Percentiles rank a stretch among this genome's conserved stretches.
phyloP scores from a whole-genome alignment of 1,140 invertebrate species.

The Meloidogyne chitwoodi region DNA sequence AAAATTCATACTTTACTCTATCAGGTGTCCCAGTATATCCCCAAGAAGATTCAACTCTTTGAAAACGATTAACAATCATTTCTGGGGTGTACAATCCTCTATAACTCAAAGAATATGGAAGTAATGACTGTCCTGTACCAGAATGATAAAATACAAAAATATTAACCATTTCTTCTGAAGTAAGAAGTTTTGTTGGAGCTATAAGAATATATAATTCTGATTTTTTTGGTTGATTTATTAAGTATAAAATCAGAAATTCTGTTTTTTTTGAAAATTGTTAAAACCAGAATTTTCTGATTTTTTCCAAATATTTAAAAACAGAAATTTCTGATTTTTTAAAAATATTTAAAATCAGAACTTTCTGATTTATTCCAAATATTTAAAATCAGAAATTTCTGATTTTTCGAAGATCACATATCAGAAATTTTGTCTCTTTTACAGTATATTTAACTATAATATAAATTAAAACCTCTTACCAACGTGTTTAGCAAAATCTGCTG shows the following conservation, averaged over 20 bases:
- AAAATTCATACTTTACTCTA: slow-evolving; percentile 68
- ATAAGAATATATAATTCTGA: slow-evolving; percentile 7
- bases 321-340: neutral
- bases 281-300: no score
- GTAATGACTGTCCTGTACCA: slow-evolving; percentile 70
- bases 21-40: slow-evolving; percentile 82
- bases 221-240: neutral
- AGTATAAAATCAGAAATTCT: neutral
- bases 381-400: no score
- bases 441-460: no score
- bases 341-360: neutral
- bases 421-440: no score
- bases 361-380: no score
- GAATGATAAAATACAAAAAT: slow-evolving; percentile 34
- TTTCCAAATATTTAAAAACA: no score
- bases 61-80: slow-evolving; percentile 75
- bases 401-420: no score
- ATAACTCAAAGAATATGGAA: slow-evolving; percentile 60
- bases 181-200: slow-evolving; percentile 67
- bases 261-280: neutral
- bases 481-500: slow-evolving; percentile 78
- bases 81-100: slow-evolving; percentile 62
- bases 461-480: slow-evolving; percentile 66
- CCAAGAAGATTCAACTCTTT: slow-evolving; percentile 77
- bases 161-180: slow-evolving; percentile 71